Conservation (phyloP, 2,888 invertebrate species). For the Cryptophagus acutangulus region DNA sequence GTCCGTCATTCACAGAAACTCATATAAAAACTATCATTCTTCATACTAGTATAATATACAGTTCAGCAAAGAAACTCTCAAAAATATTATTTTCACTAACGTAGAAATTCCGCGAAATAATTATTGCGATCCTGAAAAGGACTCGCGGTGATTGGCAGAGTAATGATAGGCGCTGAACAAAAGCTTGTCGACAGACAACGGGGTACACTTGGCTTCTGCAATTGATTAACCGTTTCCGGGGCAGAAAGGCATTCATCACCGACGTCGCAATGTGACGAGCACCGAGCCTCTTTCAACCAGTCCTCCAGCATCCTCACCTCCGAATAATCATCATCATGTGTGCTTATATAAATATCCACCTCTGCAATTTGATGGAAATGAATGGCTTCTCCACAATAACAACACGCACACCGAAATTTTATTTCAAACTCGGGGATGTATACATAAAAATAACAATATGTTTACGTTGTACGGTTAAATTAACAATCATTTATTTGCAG, state of each 20-base stretch:
- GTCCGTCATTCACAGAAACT: conserved; percentile 40
- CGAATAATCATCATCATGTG: conserved; percentile 1
- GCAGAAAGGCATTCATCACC: conserved; percentile 46
- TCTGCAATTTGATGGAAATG: conserved; percentile 1
- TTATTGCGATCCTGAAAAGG: too few relatives aligned
- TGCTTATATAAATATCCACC: too few relatives aligned
- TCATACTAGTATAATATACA: not conserved
- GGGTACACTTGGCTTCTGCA: conserved; percentile 40
- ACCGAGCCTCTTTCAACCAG: conserved; percentile 5
- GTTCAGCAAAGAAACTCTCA: not conserved
- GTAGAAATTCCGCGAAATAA: conserved; percentile 29
- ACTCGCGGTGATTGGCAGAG: conserved; percentile 46
- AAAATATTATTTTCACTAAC: conserved; percentile 4
- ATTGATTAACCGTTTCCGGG: conserved; percentile 49
- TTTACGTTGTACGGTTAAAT: too few relatives aligned
- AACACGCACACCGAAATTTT: too few relatives aligned
- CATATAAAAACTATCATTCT: conserved; percentile 30
- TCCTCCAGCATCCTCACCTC: not conserved
- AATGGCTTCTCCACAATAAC: too few relatives aligned
- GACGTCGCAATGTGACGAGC: conserved; percentile 28
- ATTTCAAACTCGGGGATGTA: too few relatives aligned
- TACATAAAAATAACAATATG: too few relatives aligned
- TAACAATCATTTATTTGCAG: too few relatives aligned
- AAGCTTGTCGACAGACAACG: conserved; percentile 44
- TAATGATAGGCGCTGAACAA: conserved; percentile 47